phyloP scores from a whole-genome alignment of 2,113 vertebrate species.

The Hystrix cristata region DNA sequence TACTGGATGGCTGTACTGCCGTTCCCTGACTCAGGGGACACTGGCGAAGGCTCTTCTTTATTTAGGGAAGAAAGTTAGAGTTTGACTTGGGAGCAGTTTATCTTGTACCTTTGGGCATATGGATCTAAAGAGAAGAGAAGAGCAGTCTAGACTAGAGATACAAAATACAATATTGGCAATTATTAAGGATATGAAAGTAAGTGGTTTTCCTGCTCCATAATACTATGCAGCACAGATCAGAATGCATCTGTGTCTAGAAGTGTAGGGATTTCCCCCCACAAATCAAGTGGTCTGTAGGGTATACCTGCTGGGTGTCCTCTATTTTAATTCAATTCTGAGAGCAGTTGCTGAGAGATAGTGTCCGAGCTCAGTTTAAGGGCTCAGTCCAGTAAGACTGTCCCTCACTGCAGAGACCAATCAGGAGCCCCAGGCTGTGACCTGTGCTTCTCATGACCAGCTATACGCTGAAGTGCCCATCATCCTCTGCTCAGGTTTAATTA shows the following conservation, averaged over 20 bases:
- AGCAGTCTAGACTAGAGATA: not conserved
- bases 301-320: not conserved
- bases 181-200: not conserved
- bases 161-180: not conserved
- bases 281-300: not conserved
- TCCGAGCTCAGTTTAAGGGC: no score
- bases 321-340: not conserved
- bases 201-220: not conserved
- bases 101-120: not conserved
- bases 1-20: not conserved
- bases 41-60: not conserved
- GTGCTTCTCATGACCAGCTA: not conserved
- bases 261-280: not conserved
- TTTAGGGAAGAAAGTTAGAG: not conserved
- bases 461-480: not conserved
- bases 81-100: not conserved
- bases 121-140: not conserved
- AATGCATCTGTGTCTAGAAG: not conserved
- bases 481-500: not conserved
- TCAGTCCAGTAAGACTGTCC: not conserved
- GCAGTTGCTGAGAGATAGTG: not conserved
- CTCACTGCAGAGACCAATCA: not conserved
- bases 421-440: not conserved
- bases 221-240: not conserved
- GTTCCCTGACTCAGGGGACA: not conserved